Conservation (phyloP, 2,797 vertebrate species). For the Dryobates pubescens region DNA sequence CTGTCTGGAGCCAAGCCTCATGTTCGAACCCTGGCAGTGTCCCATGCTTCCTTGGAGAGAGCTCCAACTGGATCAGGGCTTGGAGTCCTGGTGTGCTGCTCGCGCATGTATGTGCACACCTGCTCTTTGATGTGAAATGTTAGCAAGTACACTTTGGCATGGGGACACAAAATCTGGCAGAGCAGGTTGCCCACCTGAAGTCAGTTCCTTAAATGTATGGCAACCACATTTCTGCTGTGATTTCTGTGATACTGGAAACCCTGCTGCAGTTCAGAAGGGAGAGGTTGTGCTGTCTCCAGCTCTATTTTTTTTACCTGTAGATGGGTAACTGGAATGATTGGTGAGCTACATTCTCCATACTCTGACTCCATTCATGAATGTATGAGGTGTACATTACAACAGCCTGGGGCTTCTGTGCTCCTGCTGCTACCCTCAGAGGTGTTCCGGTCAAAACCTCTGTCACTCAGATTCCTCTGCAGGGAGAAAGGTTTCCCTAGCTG, state of each 20-base stretch:
- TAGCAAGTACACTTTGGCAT: conserved; percentile 60
- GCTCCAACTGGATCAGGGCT: conserved; percentile 61
- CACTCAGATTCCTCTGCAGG: fast-evolving
- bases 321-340: background rate
- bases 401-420: background rate
- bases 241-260: conserved; percentile 20
- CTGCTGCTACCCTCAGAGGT: background rate
- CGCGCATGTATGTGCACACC: conserved; percentile 18
- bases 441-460: background rate
- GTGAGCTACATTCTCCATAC: background rate
- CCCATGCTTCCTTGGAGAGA: conserved; percentile 43
- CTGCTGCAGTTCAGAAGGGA: background rate
- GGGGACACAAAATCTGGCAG: conserved; percentile 56
- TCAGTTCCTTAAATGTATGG: conserved; percentile 19
- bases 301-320: background rate
- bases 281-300: background rate
- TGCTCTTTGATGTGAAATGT: conserved; percentile 61
- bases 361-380: background rate
- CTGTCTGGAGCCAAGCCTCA: conserved; percentile 61
- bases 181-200: conserved; percentile 72
- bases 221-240: conserved; percentile 39
- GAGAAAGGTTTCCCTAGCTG: background rate
- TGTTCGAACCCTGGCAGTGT: conserved; percentile 65
- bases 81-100: conserved; percentile 31
- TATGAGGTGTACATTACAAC: background rate